Conservation (phyloP, 2,888 invertebrate genomes). For the Tuberolachnus salignus region DNA sequence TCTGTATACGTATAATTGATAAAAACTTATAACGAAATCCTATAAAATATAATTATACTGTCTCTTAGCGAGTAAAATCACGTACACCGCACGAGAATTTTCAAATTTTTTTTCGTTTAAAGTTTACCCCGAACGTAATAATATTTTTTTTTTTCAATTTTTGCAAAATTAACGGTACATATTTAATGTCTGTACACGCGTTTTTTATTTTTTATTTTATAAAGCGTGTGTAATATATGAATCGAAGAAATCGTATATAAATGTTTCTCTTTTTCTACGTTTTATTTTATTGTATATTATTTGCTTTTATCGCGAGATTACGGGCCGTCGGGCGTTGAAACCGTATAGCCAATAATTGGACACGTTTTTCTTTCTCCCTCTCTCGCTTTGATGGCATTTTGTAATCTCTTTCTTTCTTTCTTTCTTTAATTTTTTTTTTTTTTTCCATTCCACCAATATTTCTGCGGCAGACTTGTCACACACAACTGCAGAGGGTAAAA, state of each 20-base stretch:
- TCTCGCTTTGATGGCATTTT: no score
- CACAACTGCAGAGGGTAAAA: not conserved
- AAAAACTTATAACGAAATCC: constrained; percentile 15
- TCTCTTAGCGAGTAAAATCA: not conserved
- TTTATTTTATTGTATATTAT: not conserved
- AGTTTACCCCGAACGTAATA: no score
- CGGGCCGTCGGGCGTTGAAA: not conserved
- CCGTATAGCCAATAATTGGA: constrained; percentile 37
- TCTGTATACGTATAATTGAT: not conserved
- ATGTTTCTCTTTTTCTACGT: not conserved
- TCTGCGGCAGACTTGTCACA: not conserved
- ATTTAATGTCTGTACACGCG: no score
- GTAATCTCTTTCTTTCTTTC: constrained; percentile 2
- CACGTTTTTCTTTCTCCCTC: constrained; percentile 33
- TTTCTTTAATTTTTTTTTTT: not conserved
- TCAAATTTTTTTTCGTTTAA: no score
- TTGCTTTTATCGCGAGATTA: not conserved
- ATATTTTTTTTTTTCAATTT: no score
- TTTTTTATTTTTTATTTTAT: not conserved
- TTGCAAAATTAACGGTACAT: no score
- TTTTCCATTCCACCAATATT: constrained; percentile 14
- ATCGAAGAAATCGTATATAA: not conserved
- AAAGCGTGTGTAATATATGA: not conserved
- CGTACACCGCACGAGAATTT: no score
- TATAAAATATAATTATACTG: not conserved